A percentile compares a stretch with the other conserved stretches of the same genome.
Evolutionary conservation across 2,113 vertebrate species (phyloP).

Genomic region (Cairina moschata): DNA sequence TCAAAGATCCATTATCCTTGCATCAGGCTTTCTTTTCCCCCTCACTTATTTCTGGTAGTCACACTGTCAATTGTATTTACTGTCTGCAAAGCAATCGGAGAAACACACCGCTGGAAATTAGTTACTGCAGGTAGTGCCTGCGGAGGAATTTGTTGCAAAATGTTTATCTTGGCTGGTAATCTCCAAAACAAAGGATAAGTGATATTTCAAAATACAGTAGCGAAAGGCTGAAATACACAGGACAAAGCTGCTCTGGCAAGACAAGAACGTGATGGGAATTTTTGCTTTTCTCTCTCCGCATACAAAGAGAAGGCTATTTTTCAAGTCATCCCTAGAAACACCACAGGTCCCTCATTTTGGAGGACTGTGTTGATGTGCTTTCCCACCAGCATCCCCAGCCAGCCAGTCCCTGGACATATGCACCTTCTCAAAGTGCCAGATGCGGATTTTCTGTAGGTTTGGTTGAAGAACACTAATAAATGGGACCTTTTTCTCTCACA

Average conservation of each 20-base stretch:
- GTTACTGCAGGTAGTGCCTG: neutral
- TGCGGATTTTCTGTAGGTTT: neutral
- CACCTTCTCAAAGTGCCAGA: neutral
- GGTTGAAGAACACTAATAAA: neutral
- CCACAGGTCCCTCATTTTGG: neutral
- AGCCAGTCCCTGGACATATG: neutral
- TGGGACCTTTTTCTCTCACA: neutral
- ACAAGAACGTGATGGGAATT: neutral
- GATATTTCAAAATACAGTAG: constrained; percentile 23
- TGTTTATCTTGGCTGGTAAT: constrained; percentile 1
- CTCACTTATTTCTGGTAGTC: neutral
- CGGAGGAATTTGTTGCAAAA: neutral
- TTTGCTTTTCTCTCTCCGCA: neutral
- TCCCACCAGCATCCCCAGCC: neutral
- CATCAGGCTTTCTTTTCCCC: neutral
- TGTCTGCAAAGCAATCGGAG: constrained; percentile 18
- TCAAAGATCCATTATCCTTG: constrained; percentile 27
- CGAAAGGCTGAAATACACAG: neutral
- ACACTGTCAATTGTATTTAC: constrained; percentile 3
- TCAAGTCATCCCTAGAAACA: neutral
- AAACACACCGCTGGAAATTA: neutral
- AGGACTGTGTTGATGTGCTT: neutral
- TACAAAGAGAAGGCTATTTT: neutral
- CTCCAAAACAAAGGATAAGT: neutral
- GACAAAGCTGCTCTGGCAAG: neutral